These are phyloP conservation scores for Rhizoglyphus robini DNA, from an alignment of 1,140 invertebrate genomes.

Conservation along the genomic window DNA sequence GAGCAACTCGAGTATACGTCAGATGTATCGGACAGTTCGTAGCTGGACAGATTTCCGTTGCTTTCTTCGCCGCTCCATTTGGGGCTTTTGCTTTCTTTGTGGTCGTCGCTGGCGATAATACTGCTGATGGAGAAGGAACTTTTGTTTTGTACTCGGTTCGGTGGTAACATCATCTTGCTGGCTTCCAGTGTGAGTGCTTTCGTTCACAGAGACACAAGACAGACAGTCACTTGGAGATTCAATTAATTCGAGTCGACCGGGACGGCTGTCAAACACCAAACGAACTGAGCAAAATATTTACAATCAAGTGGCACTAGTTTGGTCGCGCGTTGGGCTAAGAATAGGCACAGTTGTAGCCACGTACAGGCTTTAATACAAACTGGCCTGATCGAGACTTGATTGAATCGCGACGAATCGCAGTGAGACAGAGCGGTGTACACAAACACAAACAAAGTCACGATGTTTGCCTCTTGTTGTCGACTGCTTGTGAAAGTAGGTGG, in stretches of 20 bases:
- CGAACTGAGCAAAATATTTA: too few species aligned
- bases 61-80: too few species aligned
- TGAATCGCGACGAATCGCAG: too few species aligned
- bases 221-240: too few species aligned
- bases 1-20: not conserved
- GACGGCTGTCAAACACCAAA: too few species aligned
- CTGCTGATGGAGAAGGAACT: conserved; percentile 29
- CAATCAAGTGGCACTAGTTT: not conserved
- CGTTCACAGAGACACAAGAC: too few species aligned
- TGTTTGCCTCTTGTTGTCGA: not conserved
- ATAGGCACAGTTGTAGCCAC: not conserved
- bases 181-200: too few species aligned
- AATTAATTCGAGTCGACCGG: too few species aligned
- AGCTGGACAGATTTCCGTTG: not conserved
- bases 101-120: conserved; percentile 21
- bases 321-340: not conserved
- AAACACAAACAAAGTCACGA: conserved; percentile 3
- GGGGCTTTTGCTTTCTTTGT: not conserved
- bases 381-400: not conserved
- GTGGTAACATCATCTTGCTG: conserved; percentile 14
- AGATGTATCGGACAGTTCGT: not conserved
- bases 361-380: not conserved
- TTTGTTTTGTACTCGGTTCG: conserved; percentile 6
- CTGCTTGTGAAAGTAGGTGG: conserved; percentile 1
- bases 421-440: not conserved